These are phyloP conservation scores for Puffinus mauretanicus DNA, from an alignment of 2,113 vertebrate genomes.

Conservation along the genomic window DNA sequence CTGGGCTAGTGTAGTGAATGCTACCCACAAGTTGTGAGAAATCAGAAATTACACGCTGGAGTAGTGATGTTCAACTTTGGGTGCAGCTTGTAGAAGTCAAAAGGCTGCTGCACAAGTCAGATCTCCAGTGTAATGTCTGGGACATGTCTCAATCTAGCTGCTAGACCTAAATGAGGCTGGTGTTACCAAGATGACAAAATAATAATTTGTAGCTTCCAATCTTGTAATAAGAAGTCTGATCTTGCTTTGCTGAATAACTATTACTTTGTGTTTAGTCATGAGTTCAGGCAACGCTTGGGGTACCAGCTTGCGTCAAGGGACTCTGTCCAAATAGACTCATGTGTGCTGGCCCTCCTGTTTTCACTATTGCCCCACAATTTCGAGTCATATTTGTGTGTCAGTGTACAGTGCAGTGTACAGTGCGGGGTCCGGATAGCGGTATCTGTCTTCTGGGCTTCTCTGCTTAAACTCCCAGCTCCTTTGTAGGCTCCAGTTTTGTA, in stretches of 20 bases:
- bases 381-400: not conserved
- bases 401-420: not conserved
- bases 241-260: not conserved
- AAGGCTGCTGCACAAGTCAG: not conserved
- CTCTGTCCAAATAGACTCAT: not conserved
- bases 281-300: not conserved
- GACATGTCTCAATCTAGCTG: not conserved
- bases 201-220: not conserved
- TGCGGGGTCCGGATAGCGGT: not conserved
- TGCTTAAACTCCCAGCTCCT: not conserved
- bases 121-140: not conserved
- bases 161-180: not conserved
- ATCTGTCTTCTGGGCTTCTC: not conserved
- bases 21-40: not conserved
- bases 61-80: not conserved
- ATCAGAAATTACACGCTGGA: not conserved
- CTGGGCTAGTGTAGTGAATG: not conserved
- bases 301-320: not conserved
- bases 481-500: not conserved
- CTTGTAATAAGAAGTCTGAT: not conserved
- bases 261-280: not conserved
- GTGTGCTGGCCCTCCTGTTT: not conserved
- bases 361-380: not conserved
- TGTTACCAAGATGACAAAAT: not conserved
- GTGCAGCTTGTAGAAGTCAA: not conserved